phyloP scores from a whole-genome alignment of 1,140 invertebrate genomes.

The Dreissena rostriformis region DNA sequence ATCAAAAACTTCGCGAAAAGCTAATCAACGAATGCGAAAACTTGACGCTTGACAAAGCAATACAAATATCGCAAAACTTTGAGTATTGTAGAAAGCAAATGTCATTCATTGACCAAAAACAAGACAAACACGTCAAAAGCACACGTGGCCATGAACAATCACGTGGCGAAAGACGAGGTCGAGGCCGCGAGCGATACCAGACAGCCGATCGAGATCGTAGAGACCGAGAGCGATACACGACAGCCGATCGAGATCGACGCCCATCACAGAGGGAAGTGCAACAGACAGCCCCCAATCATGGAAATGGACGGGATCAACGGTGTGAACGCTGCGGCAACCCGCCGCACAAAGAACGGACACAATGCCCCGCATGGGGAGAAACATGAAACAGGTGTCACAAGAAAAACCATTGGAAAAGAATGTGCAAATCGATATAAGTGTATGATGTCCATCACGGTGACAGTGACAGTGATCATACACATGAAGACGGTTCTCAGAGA shows the following conservation, averaged over 20 bases:
- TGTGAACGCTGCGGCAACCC: not conserved
- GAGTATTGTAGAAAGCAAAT: not conserved
- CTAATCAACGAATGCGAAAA: constrained; percentile 6
- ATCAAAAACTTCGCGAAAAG: not conserved
- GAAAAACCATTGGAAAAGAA: not conserved
- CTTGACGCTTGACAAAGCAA: constrained; percentile 8
- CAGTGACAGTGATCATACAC: too few relatives aligned
- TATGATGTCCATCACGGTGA: not conserved
- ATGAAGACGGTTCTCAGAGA: not conserved
- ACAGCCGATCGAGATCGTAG: not conserved
- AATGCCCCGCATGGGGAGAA: not conserved
- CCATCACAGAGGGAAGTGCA: not conserved
- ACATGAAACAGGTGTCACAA: not conserved
- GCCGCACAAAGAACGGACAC: not conserved
- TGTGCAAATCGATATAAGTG: not conserved
- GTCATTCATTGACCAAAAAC: not conserved
- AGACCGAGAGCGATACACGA: not conserved
- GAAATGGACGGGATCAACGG: not conserved
- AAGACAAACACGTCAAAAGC: not conserved
- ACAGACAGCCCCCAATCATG: not conserved
- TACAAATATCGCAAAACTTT: constrained; percentile 12
- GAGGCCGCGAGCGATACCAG: not conserved
- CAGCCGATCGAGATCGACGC: not conserved
- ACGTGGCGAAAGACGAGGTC: not conserved
- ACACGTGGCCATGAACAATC: not conserved